Conservation (phyloP, 2,888 invertebrate species). For the Selenia dentaria region DNA sequence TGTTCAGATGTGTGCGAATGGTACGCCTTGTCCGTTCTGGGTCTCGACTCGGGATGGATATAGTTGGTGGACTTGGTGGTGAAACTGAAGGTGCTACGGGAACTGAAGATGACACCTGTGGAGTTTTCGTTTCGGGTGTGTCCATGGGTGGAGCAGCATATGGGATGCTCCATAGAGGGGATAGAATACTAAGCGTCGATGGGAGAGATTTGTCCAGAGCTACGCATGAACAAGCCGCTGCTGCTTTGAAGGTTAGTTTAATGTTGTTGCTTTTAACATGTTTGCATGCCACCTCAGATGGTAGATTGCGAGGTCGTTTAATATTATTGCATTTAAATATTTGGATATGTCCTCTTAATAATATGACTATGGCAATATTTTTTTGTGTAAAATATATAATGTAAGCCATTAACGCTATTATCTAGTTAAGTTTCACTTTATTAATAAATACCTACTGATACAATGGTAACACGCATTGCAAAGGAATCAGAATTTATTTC, state of each 20-base stretch:
- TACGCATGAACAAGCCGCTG: slow-evolving; percentile 92
- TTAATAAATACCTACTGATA: too few species aligned
- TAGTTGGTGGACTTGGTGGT: slow-evolving; percentile 77
- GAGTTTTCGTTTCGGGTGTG: slow-evolving; percentile 79
- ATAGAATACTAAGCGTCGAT: slow-evolving; percentile 90
- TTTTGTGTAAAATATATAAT: too few species aligned
- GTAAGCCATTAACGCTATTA: too few species aligned
- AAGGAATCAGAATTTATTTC: too few species aligned
- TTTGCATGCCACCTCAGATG: too few species aligned
- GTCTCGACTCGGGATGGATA: slow-evolving; percentile 80
- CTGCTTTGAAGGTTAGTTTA: slow-evolving; percentile 81
- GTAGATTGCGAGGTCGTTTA: too few species aligned
- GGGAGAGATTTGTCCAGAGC: slow-evolving; percentile 89
- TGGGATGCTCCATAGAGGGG: slow-evolving; percentile 87
- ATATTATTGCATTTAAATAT: too few species aligned
- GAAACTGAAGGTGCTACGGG: slow-evolving; percentile 57
- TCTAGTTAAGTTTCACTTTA: too few species aligned
- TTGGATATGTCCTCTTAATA: too few species aligned
- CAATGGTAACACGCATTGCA: too few species aligned
- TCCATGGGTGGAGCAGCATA: slow-evolving; percentile 72
- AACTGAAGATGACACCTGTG: slow-evolving; percentile 72
- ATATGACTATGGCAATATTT: too few species aligned
- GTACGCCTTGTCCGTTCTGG: slow-evolving; percentile 76
- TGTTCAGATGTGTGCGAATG: slow-evolving; percentile 80
- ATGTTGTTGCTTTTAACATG: too few species aligned